A percentile compares a stretch with the other conserved stretches of the same genome.
These are phyloP conservation scores for Tokudaia tokunoshimensis DNA, from an alignment of 2,797 vertebrate genomes.

Conservation along the genomic window DNA sequence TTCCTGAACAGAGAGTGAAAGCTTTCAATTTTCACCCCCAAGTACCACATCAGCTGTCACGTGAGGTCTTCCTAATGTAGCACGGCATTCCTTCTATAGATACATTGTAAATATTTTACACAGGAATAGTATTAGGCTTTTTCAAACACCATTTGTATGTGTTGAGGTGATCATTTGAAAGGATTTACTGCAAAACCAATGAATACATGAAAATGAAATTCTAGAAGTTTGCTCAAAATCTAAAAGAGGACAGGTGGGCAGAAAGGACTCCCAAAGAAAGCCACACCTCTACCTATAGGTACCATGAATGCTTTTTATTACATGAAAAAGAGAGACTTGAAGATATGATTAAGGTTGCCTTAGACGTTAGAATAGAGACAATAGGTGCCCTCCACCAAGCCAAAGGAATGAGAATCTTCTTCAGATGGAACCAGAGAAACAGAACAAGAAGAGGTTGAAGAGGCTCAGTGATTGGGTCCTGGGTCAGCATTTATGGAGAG, in stretches of 20 bases:
- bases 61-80: not conserved
- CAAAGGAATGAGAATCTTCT: not conserved
- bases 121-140: not conserved
- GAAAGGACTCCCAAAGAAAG: not conserved
- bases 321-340: not conserved
- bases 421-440: not conserved
- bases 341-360: not conserved
- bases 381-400: not conserved
- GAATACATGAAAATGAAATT: slow-evolving; percentile 22
- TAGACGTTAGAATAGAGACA: not conserved
- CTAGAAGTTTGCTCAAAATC: not conserved
- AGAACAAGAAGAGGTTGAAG: not conserved
- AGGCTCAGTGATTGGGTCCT: not conserved
- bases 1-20: not conserved
- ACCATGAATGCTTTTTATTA: not conserved
- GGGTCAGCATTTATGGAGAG: not conserved
- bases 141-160: not conserved
- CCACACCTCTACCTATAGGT: not conserved
- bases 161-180: not conserved
- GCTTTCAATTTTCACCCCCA: not conserved
- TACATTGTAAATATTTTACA: not conserved
- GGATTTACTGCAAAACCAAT: not conserved
- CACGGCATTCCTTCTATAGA: not conserved
- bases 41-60: not conserved
- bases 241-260: not conserved